Base-by-base conservation (phyloP, 2,113 vertebrate genomes). In the Clarias gariepinus region DNA sequence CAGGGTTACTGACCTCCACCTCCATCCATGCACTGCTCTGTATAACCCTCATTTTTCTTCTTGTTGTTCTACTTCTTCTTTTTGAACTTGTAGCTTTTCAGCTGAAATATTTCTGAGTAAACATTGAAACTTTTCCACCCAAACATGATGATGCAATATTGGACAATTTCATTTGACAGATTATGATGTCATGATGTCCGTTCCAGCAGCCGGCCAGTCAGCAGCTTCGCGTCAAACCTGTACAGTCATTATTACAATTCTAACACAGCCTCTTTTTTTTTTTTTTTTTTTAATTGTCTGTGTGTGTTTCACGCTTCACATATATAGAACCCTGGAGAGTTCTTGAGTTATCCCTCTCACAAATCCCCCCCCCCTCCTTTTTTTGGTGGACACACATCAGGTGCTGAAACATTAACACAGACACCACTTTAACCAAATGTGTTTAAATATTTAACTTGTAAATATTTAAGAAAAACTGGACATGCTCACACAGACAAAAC, bases 391-490 rank as follows among this genome's bases (percentile, higher is more conserved):
- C 76, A 66, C 60, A 85, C 76, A 60, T 30, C 76, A 57, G 76
- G n/a, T 57, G 57, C 55, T 25, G 78, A 60, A 60, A 61, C 57
- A 60, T 57, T 23, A 60, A 85, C 47, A 68, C 61, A 23, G 19
- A 47, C 58, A 58, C 30, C 85, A 69, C 83, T 83, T 83, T 80
- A 85, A 91, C 74, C 81, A 83, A 71, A 87, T 58, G 76, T 91
- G 87, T 92, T 91, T 89, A 87, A 79, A 78, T 87, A 90, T 90
- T 83, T 53, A 73, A 77, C 89, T 89, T 78, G 88, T 92, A 88
- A 92, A 94, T 93, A 90, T 93, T 94, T 92, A 4, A 92, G 82
- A 55, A 85, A 11, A 87, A 36, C 82, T 89, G 85, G 87, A 63
- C 68, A 73, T n/a, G 16, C 25, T 4, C 11, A 73, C 28, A 5